A percentile compares a stretch with the other conserved stretches of the same genome.
These are phyloP conservation scores for Agrotis ipsilon DNA, from an alignment of 2,888 invertebrate genomes.

Conservation along the genomic window DNA sequence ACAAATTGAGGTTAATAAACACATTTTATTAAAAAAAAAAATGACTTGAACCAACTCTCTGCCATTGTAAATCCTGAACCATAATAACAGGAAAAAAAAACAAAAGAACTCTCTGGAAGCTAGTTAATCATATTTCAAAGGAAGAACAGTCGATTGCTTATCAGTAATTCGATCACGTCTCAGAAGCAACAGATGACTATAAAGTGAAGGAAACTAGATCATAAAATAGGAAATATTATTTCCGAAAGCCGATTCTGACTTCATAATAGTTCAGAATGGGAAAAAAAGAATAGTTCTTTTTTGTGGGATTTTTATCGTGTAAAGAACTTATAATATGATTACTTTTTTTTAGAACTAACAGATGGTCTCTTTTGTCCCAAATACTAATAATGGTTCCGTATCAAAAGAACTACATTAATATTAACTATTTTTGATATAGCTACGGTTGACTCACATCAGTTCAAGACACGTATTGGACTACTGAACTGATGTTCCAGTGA, in stretches of 20 bases:
- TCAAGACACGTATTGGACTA: too few relatives aligned
- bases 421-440: too few relatives aligned
- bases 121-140: constrained; percentile 26
- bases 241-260: constrained; percentile 46
- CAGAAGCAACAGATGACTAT: constrained; percentile 58
- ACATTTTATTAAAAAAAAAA: too few relatives aligned
- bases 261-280: constrained; percentile 47
- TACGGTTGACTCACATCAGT: too few relatives aligned
- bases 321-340: too few relatives aligned
- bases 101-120: constrained; percentile 2
- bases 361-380: too few relatives aligned
- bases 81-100: background rate
- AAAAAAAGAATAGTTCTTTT: constrained; percentile 4
- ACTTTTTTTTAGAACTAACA: too few relatives aligned
- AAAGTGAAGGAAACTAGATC: constrained; percentile 42
- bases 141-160: constrained; percentile 26
- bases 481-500: too few relatives aligned
- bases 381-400: too few relatives aligned
- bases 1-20: too few relatives aligned
- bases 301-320: constrained; percentile 12
- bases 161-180: constrained; percentile 50
- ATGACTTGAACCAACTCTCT: background rate
- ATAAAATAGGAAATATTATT: constrained; percentile 55
- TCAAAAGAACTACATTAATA: too few relatives aligned
- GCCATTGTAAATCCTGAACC: background rate